Conservation (phyloP, 2,113 vertebrate species). For the Cynopterus brachyotis region DNA sequence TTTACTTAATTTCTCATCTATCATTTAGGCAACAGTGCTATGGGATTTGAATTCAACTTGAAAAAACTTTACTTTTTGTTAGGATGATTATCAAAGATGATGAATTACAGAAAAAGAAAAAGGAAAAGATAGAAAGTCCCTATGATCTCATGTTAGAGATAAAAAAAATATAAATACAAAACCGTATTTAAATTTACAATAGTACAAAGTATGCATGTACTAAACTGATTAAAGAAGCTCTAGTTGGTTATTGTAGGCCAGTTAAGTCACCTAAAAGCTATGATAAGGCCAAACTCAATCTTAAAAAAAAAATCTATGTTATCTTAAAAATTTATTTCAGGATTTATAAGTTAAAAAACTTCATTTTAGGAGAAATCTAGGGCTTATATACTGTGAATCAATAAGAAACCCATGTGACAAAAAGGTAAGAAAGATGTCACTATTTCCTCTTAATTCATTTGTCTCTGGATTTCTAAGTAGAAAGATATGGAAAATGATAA, state of each 20-base stretch:
- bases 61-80: background rate
- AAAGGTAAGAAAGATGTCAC: background rate
- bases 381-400: background rate
- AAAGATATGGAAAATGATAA: background rate
- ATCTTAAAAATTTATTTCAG: conserved; percentile 10
- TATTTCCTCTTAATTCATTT: background rate
- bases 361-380: background rate
- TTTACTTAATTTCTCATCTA: background rate
- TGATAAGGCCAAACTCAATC: background rate
- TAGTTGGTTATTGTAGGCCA: background rate
- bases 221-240: background rate
- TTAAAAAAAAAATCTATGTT: background rate
- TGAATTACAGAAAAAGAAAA: background rate
- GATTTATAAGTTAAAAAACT: background rate
- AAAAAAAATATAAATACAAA: background rate
- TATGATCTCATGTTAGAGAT: background rate
- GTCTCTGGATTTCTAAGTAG: background rate
- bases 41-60: background rate
- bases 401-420: background rate
- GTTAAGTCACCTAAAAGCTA: background rate
- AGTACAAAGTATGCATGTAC: background rate
- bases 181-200: background rate
- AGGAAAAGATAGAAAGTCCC: background rate
- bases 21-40: background rate
- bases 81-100: background rate